Evolutionary conservation across 2,888 invertebrate species (phyloP).

Genomic region (Scaptomyza caliginosa): DNA sequence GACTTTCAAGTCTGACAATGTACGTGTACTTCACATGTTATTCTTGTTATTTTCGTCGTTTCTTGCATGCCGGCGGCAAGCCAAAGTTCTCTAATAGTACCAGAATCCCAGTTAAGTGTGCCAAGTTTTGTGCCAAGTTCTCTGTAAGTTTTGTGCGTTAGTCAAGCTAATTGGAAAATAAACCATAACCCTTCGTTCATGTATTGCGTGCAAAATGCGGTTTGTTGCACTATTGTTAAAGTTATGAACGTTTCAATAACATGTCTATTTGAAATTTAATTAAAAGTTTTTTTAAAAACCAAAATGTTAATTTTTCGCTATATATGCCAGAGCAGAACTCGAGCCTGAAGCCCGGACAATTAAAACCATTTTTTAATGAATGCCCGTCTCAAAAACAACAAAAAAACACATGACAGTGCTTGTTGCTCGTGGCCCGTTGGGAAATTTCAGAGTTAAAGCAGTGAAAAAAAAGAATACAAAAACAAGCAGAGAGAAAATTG

Average conservation of each 20-base stretch:
- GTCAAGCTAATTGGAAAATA: conserved; percentile 11
- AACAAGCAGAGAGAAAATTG: conserved; percentile 32
- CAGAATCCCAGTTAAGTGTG: background rate
- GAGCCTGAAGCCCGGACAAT: conserved; percentile 5
- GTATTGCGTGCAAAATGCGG: background rate
- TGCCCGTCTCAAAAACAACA: background rate
- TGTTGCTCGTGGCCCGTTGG: conserved; percentile 24
- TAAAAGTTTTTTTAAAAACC: too few relatives aligned
- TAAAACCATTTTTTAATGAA: conserved; percentile 24
- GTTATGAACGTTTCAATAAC: too few relatives aligned
- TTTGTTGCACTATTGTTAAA: background rate
- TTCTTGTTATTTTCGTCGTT: conserved; percentile 1
- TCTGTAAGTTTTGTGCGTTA: background rate
- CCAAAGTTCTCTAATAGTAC: conserved; percentile 2
- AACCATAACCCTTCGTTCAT: background rate
- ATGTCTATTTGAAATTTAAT: background rate
- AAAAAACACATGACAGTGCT: conserved; percentile 8
- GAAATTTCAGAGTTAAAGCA: conserved; percentile 17
- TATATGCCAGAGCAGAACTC: background rate
- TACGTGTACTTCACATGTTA: conserved; percentile 6
- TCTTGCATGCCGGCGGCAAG: conserved; percentile 19
- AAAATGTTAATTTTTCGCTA: background rate
- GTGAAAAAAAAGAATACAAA: conserved; percentile 8
- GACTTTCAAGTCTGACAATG: conserved; percentile 37
- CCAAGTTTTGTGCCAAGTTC: background rate